Percentiles rank a stretch among this genome's conserved stretches.
phyloP scores from a whole-genome alignment of 2,113 vertebrate species.

The Sminthopsis crassicaudata region DNA sequence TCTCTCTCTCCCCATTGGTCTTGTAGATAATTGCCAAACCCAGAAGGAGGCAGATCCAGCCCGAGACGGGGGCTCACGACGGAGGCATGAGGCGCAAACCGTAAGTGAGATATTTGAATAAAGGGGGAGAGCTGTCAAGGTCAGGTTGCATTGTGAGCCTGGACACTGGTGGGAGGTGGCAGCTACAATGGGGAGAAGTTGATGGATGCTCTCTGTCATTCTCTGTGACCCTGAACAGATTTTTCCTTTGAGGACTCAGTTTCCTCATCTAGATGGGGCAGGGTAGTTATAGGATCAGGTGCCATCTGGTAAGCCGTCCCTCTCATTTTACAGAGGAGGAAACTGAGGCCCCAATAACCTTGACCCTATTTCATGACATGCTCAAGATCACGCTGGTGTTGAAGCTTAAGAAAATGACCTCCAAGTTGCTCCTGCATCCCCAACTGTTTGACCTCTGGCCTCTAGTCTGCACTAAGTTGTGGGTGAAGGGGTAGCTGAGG shows the following conservation, averaged over 20 bases:
- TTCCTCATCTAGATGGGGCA: background rate
- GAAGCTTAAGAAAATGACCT: background rate
- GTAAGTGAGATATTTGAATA: background rate
- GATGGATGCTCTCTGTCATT: background rate
- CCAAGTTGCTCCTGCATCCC: background rate
- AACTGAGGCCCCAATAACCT: background rate
- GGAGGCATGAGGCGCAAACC: background rate
- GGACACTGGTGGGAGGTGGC: background rate
- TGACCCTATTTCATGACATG: background rate
- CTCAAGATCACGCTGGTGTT: too few relatives aligned
- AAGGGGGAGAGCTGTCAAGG: background rate
- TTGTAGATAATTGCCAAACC: background rate
- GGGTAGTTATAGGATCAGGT: background rate
- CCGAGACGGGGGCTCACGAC: background rate
- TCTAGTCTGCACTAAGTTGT: too few relatives aligned
- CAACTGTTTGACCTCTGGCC: background rate
- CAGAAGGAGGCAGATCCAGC: background rate
- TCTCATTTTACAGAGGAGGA: background rate
- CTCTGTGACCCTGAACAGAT: background rate
- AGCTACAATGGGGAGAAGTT: background rate
- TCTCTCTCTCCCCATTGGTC: background rate
- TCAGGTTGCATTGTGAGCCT: background rate
- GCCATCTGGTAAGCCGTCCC: background rate
- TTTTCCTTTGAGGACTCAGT: background rate
- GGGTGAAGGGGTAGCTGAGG: too few relatives aligned